These are phyloP conservation scores for Drosophila pseudotalamancana DNA, from an alignment of 2,888 invertebrate species.

Conservation along the genomic window DNA sequence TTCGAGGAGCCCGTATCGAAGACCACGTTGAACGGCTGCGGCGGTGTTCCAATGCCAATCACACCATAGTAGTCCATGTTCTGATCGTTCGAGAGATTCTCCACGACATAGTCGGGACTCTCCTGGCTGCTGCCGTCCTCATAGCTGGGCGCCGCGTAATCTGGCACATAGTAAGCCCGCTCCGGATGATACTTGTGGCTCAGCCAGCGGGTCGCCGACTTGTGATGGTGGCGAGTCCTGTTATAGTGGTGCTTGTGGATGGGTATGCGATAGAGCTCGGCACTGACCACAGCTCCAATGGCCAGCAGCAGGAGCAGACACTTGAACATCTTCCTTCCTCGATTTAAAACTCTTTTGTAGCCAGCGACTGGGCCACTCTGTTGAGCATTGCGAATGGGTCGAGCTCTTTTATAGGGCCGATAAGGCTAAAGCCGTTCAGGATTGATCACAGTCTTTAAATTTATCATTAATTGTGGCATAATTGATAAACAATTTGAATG, in stretches of 20 bases:
- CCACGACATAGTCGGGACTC: conserved; percentile 34
- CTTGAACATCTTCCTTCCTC: conserved; percentile 55
- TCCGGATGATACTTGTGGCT: conserved; percentile 52
- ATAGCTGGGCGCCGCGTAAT: conserved; percentile 42
- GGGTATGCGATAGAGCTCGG: conserved; percentile 66
- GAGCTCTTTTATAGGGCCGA: conserved; percentile 39
- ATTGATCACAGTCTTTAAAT: conserved; percentile 50
- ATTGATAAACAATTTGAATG: conserved; percentile 37
- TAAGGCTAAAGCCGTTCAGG: conserved; percentile 1
- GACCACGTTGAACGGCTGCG: conserved; percentile 95
- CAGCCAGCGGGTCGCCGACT: conserved; percentile 36
- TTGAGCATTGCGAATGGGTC: not conserved
- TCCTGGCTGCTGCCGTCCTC: not conserved
- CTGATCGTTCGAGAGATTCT: conserved; percentile 91
- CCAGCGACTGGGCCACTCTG: conserved; percentile 45
- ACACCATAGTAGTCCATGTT: conserved; percentile 98
- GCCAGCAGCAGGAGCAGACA: conserved; percentile 58
- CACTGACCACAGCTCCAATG: conserved; percentile 59
- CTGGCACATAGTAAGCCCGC: conserved; percentile 19
- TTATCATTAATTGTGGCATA: conserved; percentile 36
- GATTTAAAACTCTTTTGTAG: conserved; percentile 10
- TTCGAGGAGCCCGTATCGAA: conserved; percentile 98
- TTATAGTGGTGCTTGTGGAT: conserved; percentile 63
- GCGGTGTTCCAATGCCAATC: conserved; percentile 95
- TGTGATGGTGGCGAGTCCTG: conserved; percentile 25